Percentiles rank a stretch among this genome's conserved stretches.
Conservation (phyloP, 2,113 vertebrate species). For the Chlorodrepanis virens region DNA sequence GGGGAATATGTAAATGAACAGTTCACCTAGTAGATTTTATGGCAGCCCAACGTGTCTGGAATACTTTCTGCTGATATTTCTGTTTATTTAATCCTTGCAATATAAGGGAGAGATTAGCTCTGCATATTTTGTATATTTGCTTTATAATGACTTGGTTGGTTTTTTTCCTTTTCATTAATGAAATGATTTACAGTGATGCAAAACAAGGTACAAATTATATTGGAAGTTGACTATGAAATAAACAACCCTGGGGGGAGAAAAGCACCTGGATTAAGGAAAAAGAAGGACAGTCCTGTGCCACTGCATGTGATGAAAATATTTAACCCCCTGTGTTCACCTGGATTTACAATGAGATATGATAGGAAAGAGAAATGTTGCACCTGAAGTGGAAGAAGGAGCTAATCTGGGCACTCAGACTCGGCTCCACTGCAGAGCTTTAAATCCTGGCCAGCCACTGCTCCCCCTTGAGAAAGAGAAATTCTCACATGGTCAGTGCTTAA, state of each 20-base stretch:
- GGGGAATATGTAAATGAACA: constrained; percentile 33
- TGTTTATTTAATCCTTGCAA: constrained; percentile 56
- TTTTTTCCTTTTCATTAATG: background rate
- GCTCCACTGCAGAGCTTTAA: background rate
- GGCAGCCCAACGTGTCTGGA: constrained; percentile 40
- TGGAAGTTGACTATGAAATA: background rate
- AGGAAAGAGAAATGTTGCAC: background rate
- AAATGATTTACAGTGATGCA: constrained; percentile 37
- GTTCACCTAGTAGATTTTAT: constrained; percentile 31
- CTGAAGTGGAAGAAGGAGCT: background rate
- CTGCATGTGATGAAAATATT: background rate
- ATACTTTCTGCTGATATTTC: constrained; percentile 23
- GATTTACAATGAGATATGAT: background rate
- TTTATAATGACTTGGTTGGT: background rate
- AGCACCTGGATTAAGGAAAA: rapidly evolving
- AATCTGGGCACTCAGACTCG: background rate
- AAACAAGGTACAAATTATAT: background rate
- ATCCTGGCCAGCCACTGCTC: background rate
- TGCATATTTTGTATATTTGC: background rate
- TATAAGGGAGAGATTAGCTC: constrained; percentile 34
- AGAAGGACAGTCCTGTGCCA: background rate
- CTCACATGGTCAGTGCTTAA: background rate
- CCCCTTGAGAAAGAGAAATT: background rate
- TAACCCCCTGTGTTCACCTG: background rate
- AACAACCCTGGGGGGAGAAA: background rate